These are phyloP conservation scores for Drosophila pandora DNA, from an alignment of 1,140 invertebrate species.

Conservation along the genomic window DNA sequence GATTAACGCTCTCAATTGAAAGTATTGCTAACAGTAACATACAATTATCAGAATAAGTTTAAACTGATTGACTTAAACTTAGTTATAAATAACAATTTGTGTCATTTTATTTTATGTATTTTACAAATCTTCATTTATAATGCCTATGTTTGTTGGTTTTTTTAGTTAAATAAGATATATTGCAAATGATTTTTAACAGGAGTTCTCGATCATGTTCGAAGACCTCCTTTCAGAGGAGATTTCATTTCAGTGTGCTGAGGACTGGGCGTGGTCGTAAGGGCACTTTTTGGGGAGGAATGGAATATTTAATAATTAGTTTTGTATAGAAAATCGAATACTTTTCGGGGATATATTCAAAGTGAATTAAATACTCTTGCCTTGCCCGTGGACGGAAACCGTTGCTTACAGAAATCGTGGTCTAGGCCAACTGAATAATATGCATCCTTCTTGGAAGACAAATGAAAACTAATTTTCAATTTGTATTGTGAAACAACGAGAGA, in stretches of 20 bases:
- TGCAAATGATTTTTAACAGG: conserved; percentile 45
- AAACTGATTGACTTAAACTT: conserved; percentile 40
- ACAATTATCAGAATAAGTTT: conserved; percentile 34
- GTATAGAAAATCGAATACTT: conserved; percentile 26
- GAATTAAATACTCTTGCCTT: conserved; percentile 69
- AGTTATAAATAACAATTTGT: conserved; percentile 57
- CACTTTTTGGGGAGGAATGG: conserved; percentile 44
- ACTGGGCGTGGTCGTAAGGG: conserved; percentile 68
- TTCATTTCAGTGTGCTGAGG: conserved; percentile 21
- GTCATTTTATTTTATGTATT: conserved; percentile 48
- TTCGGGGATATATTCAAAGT: conserved; percentile 7
- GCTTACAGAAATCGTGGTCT: conserved; percentile 43
- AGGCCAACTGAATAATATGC: conserved; percentile 52
- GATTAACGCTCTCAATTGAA: conserved; percentile 35
- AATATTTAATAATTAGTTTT: conserved; percentile 3
- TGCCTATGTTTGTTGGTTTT: conserved; percentile 24
- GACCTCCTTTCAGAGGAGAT: neutral
- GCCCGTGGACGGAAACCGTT: conserved; percentile 79
- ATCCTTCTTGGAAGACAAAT: conserved; percentile 74
- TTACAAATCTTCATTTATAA: conserved; percentile 50
- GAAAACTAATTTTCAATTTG: conserved; percentile 57
- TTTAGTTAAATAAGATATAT: conserved; percentile 55
- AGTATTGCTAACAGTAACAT: conserved; percentile 54
- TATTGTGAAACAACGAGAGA: conserved; percentile 32
- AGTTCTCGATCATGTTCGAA: conserved; percentile 6